A percentile compares a stretch with the other conserved stretches of the same genome.
Evolutionary conservation across 2,113 vertebrate species (phyloP).

Genomic region (Fregetta grallaria): DNA sequence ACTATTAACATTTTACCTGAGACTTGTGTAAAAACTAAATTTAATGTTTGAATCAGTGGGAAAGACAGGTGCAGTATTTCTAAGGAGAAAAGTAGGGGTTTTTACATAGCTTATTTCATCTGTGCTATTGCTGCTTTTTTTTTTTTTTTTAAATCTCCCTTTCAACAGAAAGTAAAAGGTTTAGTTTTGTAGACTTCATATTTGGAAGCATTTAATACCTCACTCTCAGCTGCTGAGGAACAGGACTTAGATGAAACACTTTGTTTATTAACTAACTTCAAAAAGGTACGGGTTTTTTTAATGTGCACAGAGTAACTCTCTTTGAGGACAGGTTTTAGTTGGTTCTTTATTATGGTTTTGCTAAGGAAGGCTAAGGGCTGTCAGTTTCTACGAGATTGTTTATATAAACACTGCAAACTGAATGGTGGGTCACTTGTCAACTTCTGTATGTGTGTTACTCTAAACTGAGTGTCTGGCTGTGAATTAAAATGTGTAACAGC

Average conservation of each 20-base stretch:
- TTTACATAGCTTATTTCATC: not conserved
- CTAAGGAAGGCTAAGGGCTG: not conserved
- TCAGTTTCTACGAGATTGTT: not conserved
- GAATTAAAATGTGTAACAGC: not conserved
- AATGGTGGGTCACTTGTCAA: not conserved
- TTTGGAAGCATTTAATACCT: not conserved
- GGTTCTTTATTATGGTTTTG: not conserved
- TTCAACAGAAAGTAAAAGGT: not conserved
- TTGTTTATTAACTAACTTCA: not conserved
- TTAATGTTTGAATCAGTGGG: not conserved
- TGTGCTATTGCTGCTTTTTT: not conserved
- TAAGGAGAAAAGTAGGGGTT: not conserved
- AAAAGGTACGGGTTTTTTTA: not conserved
- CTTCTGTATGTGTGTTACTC: not conserved
- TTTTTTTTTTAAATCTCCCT: not conserved
- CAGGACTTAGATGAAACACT: not conserved
- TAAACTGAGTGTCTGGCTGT: not conserved
- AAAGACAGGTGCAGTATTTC: not conserved
- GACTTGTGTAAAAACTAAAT: not conserved
- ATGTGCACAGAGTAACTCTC: not conserved
- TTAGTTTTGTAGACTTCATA: not conserved
- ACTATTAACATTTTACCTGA: not conserved
- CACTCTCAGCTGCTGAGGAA: not conserved
- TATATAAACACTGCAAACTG: not conserved
- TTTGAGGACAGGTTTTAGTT: not conserved